These are phyloP conservation scores for Elymnias hypermnestra DNA, from an alignment of 1,140 invertebrate species.

Conservation along the genomic window DNA sequence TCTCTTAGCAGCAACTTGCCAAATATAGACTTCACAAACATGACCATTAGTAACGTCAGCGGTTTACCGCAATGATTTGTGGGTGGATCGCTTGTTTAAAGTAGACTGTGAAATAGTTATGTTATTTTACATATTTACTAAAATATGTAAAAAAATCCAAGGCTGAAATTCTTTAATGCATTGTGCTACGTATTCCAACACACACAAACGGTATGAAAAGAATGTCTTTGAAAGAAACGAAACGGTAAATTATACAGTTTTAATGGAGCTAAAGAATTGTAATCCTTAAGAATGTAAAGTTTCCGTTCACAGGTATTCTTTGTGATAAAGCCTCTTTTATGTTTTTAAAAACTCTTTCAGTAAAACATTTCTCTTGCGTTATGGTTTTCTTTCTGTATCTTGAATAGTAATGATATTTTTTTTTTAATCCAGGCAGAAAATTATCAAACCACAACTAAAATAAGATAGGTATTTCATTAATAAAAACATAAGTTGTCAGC, in stretches of 20 bases:
- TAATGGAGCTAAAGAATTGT: constrained; percentile 7
- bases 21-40: background rate
- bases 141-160: background rate
- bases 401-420: too few species aligned
- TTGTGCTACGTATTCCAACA: constrained; percentile 3
- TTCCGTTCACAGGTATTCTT: constrained; percentile 6
- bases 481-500: too few species aligned
- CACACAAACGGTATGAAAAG: constrained; percentile 4
- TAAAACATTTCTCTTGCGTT: background rate
- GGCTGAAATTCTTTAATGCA: background rate
- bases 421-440: too few species aligned
- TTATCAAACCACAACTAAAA: too few species aligned
- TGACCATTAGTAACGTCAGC: background rate
- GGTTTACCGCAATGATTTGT: background rate
- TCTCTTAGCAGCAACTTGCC: too few species aligned
- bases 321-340: constrained; percentile 1
- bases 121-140: too few species aligned
- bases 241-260: constrained; percentile 4
- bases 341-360: constrained; percentile 4
- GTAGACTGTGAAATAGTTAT: too few species aligned
- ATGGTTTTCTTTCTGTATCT: background rate
- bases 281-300: constrained; percentile 7
- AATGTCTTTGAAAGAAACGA: constrained; percentile 5
- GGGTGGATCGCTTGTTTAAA: too few species aligned
- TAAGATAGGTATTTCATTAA: too few species aligned